Evolutionary conservation across 2,113 vertebrate species (phyloP).

Genomic region (Octodon degus): DNA sequence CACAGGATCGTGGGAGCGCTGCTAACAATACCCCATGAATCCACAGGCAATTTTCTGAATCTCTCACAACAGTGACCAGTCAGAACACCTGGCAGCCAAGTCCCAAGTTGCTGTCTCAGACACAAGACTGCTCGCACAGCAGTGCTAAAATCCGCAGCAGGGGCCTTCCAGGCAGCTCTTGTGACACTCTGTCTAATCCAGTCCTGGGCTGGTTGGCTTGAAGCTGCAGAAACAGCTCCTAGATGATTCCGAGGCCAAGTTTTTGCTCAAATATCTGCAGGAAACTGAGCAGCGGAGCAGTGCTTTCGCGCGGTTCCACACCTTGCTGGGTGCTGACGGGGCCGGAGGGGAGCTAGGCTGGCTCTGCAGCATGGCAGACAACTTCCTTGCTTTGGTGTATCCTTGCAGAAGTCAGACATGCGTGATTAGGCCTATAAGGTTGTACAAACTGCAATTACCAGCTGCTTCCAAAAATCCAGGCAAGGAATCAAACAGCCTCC

Average conservation of each 20-base stretch:
- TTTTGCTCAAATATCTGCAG: neutral
- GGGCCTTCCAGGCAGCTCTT: neutral
- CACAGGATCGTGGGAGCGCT: too few relatives aligned
- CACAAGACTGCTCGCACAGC: neutral
- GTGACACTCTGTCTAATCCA: neutral
- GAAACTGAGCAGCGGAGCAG: neutral
- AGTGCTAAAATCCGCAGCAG: neutral
- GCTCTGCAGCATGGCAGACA: neutral
- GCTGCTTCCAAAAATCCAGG: neutral
- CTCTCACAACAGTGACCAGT: neutral
- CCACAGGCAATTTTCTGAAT: neutral
- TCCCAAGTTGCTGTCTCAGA: neutral
- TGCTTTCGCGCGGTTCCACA: neutral
- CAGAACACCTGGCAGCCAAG: neutral
- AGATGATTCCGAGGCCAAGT: neutral
- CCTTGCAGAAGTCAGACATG: neutral
- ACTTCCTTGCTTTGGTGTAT: neutral
- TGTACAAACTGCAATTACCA: neutral
- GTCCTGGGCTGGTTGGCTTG: neutral
- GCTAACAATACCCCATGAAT: neutral
- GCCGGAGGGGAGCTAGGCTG: fast-evolving
- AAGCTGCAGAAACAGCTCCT: neutral
- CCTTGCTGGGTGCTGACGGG: neutral
- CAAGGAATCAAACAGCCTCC: conserved; percentile 32
- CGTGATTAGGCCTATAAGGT: neutral